These are phyloP conservation scores for Novumbra hubbsi DNA, from an alignment of 2,797 vertebrate genomes.

Conservation along the genomic window DNA sequence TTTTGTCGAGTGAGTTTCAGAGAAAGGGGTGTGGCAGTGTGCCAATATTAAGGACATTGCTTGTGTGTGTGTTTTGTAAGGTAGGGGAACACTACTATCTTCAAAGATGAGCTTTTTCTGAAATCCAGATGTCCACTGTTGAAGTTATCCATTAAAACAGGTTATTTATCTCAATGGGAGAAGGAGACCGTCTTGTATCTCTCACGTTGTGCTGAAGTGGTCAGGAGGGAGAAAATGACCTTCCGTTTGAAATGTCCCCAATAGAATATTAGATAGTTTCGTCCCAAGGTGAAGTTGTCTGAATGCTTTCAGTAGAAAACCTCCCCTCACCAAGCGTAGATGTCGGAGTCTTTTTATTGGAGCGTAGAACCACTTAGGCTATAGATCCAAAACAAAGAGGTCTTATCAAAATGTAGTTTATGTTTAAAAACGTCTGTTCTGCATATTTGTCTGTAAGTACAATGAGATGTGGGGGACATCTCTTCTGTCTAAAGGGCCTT, in stretches of 20 bases:
- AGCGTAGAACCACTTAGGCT: neutral
- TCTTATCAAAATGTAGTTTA: neutral
- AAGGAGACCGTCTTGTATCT: neutral
- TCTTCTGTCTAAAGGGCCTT: neutral
- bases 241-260: neutral
- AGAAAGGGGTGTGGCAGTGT: constrained; percentile 6
- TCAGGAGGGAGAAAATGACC: neutral
- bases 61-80: neutral
- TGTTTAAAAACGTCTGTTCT: neutral
- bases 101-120: neutral
- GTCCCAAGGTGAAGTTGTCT: neutral
- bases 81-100: neutral
- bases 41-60: neutral
- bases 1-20: neutral
- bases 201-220: neutral
- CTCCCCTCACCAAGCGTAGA: neutral
- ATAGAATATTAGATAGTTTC: neutral
- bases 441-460: neutral
- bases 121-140: neutral
- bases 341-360: neutral
- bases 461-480: neutral
- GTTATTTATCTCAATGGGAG: neutral
- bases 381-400: neutral
- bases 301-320: neutral
- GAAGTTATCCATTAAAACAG: neutral